Conservation (phyloP, 2,113 vertebrate genomes). For the Dunckerocampus dactyliophorus region DNA sequence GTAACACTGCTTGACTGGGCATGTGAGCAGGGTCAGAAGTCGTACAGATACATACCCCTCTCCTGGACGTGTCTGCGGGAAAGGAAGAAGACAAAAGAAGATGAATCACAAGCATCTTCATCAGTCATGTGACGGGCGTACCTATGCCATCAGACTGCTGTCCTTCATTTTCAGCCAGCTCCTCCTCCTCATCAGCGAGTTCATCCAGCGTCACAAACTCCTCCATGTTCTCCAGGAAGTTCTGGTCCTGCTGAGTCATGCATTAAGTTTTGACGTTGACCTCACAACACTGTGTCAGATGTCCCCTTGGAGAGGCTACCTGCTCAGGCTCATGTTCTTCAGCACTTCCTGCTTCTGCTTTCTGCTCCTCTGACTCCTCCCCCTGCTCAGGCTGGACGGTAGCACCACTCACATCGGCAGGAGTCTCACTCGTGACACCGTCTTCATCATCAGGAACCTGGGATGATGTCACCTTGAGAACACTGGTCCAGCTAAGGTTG, state of each 20-base stretch:
- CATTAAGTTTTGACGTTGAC: too few relatives aligned
- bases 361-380: slow-evolving; percentile 21
- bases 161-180: slow-evolving; percentile 23
- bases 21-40: neutral
- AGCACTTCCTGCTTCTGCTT: fast-evolving
- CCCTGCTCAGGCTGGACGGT: neutral
- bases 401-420: neutral
- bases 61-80: slow-evolving; percentile 45
- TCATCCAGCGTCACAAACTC: slow-evolving; percentile 94
- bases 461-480: neutral
- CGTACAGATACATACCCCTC: slow-evolving; percentile 41
- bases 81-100: slow-evolving; percentile 4
- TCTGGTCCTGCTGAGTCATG: slow-evolving; percentile 23
- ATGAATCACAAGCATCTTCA: neutral
- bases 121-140: neutral
- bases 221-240: slow-evolving; percentile 87
- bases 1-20: neutral
- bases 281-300: too few relatives aligned
- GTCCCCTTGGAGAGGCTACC: neutral
- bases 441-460: slow-evolving; percentile 16
- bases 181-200: slow-evolving; percentile 76
- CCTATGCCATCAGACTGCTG: neutral
- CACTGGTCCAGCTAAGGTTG: neutral
- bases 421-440: neutral
- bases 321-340: neutral